Conservation (phyloP, 1,140 invertebrate genomes). For the Rhopalosiphum maidis region DNA sequence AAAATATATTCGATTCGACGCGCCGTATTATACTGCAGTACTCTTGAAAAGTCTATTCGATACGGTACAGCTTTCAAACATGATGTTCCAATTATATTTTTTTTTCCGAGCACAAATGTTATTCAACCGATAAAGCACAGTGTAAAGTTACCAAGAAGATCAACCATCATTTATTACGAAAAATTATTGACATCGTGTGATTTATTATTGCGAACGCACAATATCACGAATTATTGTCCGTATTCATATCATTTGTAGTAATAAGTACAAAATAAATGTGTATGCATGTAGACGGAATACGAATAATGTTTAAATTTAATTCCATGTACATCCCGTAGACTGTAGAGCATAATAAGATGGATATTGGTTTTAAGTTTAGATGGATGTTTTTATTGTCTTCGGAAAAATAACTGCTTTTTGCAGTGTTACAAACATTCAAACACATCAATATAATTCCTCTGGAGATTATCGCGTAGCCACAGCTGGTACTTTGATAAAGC, state of each 20-base stretch:
- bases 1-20: background rate
- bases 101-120: background rate
- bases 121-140: background rate
- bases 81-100: background rate
- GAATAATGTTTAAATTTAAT: background rate
- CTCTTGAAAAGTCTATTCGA: background rate
- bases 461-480: background rate
- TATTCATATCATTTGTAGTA: background rate
- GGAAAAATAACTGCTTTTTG: background rate
- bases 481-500: too few species aligned
- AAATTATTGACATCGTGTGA: background rate
- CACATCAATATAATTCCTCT: background rate
- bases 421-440: background rate
- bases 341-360: background rate
- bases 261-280: background rate
- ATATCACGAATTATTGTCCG: background rate
- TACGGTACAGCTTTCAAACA: background rate
- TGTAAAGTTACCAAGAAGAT: too few species aligned
- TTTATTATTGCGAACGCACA: background rate
- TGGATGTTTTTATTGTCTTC: background rate
- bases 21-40: background rate
- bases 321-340: background rate
- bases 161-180: background rate
- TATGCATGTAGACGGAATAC: background rate
- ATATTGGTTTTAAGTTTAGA: background rate